These are phyloP conservation scores for Conistra vaccinii DNA, from an alignment of 2,888 invertebrate genomes.

Conservation along the genomic window DNA sequence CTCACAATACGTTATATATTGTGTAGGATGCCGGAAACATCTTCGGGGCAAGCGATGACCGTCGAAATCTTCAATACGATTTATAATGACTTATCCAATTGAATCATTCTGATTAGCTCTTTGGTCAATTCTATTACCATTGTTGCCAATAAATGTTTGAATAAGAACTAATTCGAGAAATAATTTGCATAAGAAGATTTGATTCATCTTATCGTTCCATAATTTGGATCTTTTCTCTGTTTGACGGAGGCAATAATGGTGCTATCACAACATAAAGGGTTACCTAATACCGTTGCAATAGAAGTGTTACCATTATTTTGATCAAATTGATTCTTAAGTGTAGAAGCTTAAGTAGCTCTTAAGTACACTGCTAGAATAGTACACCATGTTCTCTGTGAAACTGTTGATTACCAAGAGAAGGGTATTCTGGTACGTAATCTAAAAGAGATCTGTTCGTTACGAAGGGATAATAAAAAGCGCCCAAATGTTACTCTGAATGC, in stretches of 20 bases:
- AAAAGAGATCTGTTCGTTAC: slow-evolving; percentile 44
- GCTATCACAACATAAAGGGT: slow-evolving; percentile 28
- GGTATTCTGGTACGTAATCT: slow-evolving; percentile 32
- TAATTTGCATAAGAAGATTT: slow-evolving; percentile 25
- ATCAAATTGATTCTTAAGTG: slow-evolving; percentile 6
- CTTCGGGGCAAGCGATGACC: slow-evolving; percentile 61
- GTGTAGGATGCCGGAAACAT: slow-evolving; percentile 66
- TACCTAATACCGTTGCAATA: slow-evolving; percentile 16
- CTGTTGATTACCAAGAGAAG: slow-evolving; percentile 27
- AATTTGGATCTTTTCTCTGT: slow-evolving; percentile 35
- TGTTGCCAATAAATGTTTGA: slow-evolving; percentile 50
- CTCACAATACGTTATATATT: slow-evolving; percentile 69
- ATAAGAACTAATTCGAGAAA: slow-evolving; percentile 50
- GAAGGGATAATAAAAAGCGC: slow-evolving; percentile 45
- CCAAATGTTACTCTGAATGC: slow-evolving; percentile 45
- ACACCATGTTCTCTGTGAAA: neutral
- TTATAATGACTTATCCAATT: slow-evolving; percentile 58
- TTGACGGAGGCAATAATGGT: slow-evolving; percentile 33
- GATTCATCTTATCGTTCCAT: slow-evolving; percentile 28
- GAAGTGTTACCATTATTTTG: neutral
- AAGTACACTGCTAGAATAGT: neutral
- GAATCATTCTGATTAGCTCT: slow-evolving; percentile 60
- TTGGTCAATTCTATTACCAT: slow-evolving; percentile 42
- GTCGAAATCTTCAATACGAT: slow-evolving; percentile 52
- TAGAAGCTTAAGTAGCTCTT: neutral